Evolutionary conservation across 2,797 vertebrate species (phyloP).

Genomic region (Sebastiscus albofasciatus): DNA sequence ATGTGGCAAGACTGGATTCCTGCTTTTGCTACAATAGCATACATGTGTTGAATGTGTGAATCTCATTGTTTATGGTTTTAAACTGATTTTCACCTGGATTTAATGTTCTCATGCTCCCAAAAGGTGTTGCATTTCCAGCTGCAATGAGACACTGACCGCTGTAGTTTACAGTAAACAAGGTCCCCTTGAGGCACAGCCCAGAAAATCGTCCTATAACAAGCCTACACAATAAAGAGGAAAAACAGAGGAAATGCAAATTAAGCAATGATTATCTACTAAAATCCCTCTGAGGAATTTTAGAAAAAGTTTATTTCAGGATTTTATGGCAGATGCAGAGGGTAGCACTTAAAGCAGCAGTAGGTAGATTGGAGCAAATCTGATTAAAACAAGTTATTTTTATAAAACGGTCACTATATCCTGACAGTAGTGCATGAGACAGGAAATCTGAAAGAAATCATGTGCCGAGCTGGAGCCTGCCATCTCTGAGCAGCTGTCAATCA

Average conservation of each 20-base stretch:
- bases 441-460: no score
- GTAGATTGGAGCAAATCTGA: no score
- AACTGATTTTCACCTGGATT: neutral
- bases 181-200: neutral
- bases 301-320: neutral
- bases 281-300: neutral
- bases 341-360: neutral
- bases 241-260: neutral
- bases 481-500: no score
- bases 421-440: no score
- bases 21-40: neutral
- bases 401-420: no score
- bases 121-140: neutral
- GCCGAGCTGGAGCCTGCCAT: no score
- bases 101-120: neutral
- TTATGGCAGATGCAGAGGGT: neutral
- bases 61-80: neutral
- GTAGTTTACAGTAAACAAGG: slow-evolving; percentile 18
- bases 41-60: neutral
- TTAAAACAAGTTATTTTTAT: no score
- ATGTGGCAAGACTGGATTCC: neutral
- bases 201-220: neutral
- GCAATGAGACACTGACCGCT: neutral
- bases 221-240: neutral
- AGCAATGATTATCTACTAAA: neutral